Evolutionary conservation across 1,140 invertebrate genomes (phyloP), one percentile per base, ranked within the genome.

Genomic region (Stenopsyche tienmushanensis): DNA sequence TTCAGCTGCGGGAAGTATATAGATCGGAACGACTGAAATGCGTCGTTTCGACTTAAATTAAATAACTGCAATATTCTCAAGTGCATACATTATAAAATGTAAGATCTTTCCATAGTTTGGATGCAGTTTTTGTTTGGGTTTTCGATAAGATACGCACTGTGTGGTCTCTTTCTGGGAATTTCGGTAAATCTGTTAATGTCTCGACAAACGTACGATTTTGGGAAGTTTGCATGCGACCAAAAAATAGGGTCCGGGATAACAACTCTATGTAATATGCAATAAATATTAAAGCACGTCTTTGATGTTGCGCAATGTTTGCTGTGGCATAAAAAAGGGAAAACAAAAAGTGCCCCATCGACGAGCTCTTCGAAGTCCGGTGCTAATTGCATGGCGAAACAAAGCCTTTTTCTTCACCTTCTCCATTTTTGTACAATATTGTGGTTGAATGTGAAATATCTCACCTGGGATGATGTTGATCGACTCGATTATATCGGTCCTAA

Each of bases 1-100:
- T 65, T 65, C 53, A 65, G 44, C 45, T 20, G 49, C 54, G 20
- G 47, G 57, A 39, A 60, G 44, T 47, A 20, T 5, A 9, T 13
- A 5, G 44, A 60, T 57, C 21, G 39, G 29, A 57, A 21, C 29
- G 17, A 57, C n/a, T n/a, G n/a, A n/a, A n/a, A n/a, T n/a, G n/a
- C n/a, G n/a, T n/a, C n/a, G n/a, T n/a, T n/a, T n/a, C n/a, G n/a
- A n/a, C n/a, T n/a, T n/a, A n/a, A n/a, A n/a, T n/a, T n/a, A n/a
- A n/a, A n/a, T n/a, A n/a, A 34, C 29, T 34, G 5, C 5, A 34
- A 34, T 34, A 34, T 34, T 34, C n/a, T n/a, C 29, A 13, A 34
- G 13, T 34, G 29, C 29, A 34, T 34, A 13, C 29, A 34, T 34
- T n/a, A n/a, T n/a, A n/a, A n/a, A n/a, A n/a, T n/a, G n/a, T n/a